These are phyloP conservation scores for Melierax canorus DNA, from an alignment of 2,113 vertebrate species.

Conservation along the genomic window DNA sequence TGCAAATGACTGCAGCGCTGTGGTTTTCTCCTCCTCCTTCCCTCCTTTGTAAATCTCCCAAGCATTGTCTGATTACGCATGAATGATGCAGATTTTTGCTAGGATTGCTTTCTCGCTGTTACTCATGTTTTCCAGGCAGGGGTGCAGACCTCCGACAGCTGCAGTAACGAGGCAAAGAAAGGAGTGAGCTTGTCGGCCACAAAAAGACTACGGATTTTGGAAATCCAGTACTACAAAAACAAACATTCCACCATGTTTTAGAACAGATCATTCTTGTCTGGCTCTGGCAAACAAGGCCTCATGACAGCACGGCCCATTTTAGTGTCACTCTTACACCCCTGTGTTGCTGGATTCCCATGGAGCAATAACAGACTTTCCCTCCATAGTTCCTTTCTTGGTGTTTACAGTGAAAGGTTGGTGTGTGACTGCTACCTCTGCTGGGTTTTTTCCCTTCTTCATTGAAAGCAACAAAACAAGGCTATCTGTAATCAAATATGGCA, in stretches of 20 bases:
- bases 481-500: neutral
- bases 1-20: neutral
- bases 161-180: conserved; percentile 8
- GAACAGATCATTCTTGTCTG: conserved; percentile 2
- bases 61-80: neutral
- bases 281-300: neutral
- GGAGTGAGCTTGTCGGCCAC: neutral
- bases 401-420: neutral
- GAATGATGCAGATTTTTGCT: conserved; percentile 21
- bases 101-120: neutral
- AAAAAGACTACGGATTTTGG: conserved; percentile 30
- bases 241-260: neutral
- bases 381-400: neutral
- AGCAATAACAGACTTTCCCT: neutral
- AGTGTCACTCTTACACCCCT: neutral
- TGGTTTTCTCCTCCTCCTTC: neutral
- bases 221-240: conserved; percentile 7
- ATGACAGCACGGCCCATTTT: neutral
- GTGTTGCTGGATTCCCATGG: neutral
- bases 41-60: neutral
- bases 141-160: conserved; percentile 41
- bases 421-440: neutral
- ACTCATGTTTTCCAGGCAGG: conserved; percentile 44
- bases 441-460: neutral
- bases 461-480: neutral